phyloP scores from a whole-genome alignment of 2,797 vertebrate genomes.

The Tapera naevia region DNA sequence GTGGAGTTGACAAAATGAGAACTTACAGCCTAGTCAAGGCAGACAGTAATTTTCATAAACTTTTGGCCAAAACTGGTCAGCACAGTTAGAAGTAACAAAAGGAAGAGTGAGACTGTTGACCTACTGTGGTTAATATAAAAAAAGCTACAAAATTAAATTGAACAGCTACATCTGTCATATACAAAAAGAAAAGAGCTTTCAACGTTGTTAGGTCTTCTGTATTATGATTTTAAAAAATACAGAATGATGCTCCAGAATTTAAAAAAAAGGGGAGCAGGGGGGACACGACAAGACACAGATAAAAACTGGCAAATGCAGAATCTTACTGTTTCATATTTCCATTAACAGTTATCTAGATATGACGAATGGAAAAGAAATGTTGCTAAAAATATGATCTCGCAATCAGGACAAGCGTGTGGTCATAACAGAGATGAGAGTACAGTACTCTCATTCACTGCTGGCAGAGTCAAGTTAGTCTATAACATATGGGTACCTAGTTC shows the following conservation, averaged over 20 bases:
- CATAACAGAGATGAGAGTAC: constrained; percentile 21
- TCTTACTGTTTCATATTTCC: constrained; percentile 45
- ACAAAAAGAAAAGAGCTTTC: not conserved
- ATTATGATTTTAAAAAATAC: not conserved
- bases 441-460: not conserved
- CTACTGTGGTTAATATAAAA: not conserved
- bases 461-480: not conserved
- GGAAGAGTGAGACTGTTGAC: constrained; percentile 1
- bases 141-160: not conserved
- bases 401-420: constrained; percentile 6
- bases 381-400: constrained; percentile 16
- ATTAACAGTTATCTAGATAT: constrained; percentile 32
- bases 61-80: not conserved
- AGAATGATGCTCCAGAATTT: not conserved
- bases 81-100: not conserved
- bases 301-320: constrained; percentile 4
- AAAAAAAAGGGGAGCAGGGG: not conserved
- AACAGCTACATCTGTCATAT: not conserved
- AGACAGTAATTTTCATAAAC: constrained; percentile 8
- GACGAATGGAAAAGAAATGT: constrained; percentile 48
- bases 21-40: constrained; percentile 8
- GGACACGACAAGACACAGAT: not conserved
- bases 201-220: not conserved
- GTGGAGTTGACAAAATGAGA: constrained; percentile 32
- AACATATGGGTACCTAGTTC: not conserved